phyloP scores from a whole-genome alignment of 2,797 vertebrate species.

The Columba guinea region DNA sequence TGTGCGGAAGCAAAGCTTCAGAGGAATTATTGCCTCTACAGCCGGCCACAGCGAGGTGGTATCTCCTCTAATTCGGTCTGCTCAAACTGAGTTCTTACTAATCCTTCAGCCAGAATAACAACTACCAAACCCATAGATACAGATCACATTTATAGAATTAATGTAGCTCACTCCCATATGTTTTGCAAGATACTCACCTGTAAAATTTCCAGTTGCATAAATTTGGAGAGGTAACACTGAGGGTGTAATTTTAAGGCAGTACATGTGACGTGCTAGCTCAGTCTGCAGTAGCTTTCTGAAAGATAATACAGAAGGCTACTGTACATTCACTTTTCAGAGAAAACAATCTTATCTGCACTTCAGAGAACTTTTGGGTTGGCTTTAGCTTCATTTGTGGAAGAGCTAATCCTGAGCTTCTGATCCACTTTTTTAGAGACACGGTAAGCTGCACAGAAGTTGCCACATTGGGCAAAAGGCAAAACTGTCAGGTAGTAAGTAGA shows the following conservation, averaged over 20 bases:
- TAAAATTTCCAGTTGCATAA: neutral
- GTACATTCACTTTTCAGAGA: neutral
- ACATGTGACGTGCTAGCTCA: neutral
- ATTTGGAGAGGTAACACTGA: neutral
- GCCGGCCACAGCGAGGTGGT: fast-evolving
- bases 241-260: neutral
- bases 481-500: neutral
- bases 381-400: neutral
- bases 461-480: neutral
- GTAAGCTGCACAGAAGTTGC: neutral
- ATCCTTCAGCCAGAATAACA: slow-evolving; percentile 1
- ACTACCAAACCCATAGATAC: slow-evolving; percentile 5
- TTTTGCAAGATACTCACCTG: neutral
- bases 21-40: neutral
- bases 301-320: neutral
- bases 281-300: neutral
- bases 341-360: neutral
- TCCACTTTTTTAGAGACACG: neutral
- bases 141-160: neutral
- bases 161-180: neutral
- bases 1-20: neutral
- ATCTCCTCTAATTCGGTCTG: neutral
- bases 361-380: neutral
- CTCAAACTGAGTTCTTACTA: neutral
- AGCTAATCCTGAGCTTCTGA: neutral